Conservation (phyloP, 1,140 invertebrate genomes). For the Habropoda laboriosa region DNA sequence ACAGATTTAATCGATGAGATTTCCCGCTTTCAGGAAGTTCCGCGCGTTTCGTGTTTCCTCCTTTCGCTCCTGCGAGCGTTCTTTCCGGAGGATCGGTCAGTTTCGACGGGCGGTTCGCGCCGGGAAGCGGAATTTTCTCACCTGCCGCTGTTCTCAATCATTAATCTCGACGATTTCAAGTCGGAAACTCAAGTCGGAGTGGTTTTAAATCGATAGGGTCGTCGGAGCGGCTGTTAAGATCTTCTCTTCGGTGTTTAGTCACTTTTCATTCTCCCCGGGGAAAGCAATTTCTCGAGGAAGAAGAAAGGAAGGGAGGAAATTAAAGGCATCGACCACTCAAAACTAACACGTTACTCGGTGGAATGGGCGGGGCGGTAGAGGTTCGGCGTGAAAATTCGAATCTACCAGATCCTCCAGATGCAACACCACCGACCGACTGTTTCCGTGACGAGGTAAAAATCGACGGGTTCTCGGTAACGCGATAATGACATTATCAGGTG, state of each 20-base stretch:
- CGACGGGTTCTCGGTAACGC: neutral
- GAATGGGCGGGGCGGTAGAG: too few species aligned
- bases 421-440: neutral
- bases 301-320: neutral
- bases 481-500: conserved; percentile 42
- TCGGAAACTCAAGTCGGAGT: too few species aligned
- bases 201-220: too few species aligned
- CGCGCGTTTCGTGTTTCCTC: neutral
- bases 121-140: too few species aligned
- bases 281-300: neutral
- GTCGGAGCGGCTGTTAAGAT: too few species aligned
- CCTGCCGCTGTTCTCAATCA: too few species aligned
- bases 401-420: neutral
- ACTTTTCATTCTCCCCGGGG: neutral
- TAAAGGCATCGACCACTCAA: neutral
- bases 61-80: neutral
- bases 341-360: neutral
- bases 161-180: too few species aligned
- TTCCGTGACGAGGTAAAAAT: conserved; percentile 10
- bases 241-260: too few species aligned
- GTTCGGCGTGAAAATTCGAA: neutral
- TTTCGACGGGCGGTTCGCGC: too few species aligned
- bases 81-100: neutral
- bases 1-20: conserved; percentile 44
- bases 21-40: conserved; percentile 13